phyloP scores from a whole-genome alignment of 2,888 invertebrate species.

The Heliconius hortense region DNA sequence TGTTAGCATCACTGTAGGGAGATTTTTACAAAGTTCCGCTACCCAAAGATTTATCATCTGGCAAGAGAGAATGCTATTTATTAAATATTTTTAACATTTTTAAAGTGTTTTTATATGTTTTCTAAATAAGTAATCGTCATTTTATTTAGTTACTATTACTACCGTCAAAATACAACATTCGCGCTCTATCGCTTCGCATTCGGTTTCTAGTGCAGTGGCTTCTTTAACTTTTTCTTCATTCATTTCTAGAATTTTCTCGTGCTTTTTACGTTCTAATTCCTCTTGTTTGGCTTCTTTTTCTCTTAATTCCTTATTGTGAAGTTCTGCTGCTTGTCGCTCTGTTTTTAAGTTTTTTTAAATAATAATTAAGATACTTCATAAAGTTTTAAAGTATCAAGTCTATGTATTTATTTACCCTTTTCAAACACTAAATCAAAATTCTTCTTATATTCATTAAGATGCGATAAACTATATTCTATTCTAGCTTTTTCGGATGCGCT shows the following conservation, averaged over 20 bases:
- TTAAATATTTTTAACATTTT: too few species aligned
- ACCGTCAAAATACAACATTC: conserved; percentile 69
- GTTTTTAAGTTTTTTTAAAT: background rate
- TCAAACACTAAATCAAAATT: conserved; percentile 57
- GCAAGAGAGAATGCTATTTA: too few species aligned
- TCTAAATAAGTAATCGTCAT: too few species aligned
- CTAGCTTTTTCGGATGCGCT: conserved; percentile 61
- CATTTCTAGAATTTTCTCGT: conserved; percentile 50
- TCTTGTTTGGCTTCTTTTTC: conserved; percentile 57
- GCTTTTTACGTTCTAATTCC: conserved; percentile 52
- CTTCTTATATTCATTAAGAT: conserved; percentile 53
- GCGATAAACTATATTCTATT: conserved; percentile 51
- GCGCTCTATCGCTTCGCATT: conserved; percentile 58
- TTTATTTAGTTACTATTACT: conserved; percentile 9
- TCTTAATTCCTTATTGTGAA: conserved; percentile 47
- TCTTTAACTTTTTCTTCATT: conserved; percentile 54
- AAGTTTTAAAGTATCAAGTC: background rate
- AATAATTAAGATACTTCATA: background rate
- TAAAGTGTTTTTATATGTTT: too few species aligned
- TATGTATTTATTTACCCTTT: conserved; percentile 50
- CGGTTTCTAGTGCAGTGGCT: conserved; percentile 54
- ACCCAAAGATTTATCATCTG: too few species aligned
- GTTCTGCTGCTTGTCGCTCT: conserved; percentile 33
- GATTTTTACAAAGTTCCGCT: too few species aligned
- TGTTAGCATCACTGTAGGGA: too few species aligned